Conservation (phyloP, 2,797 vertebrate species). For the Eptatretus atami region DNA sequence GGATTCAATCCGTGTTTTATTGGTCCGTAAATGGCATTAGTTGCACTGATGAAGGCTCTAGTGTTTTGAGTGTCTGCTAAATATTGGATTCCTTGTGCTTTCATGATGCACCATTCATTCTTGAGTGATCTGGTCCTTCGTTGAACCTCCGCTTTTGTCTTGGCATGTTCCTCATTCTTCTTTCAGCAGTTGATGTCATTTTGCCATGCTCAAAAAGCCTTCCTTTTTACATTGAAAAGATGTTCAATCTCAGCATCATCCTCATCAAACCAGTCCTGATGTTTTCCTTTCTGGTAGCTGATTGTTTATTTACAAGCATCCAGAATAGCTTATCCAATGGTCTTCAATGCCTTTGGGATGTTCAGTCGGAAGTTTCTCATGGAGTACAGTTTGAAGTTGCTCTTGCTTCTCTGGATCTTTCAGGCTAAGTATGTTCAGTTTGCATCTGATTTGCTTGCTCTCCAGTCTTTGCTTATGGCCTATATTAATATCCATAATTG, state of each 20-base stretch:
- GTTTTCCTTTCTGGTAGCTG: background rate
- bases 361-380: background rate
- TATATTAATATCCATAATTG: background rate
- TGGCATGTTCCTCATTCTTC: background rate
- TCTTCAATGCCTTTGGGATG: background rate
- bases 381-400: background rate
- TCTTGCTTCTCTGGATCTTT: background rate
- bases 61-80: too few species aligned
- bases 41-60: too few species aligned
- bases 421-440: background rate
- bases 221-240: background rate
- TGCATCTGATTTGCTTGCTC: background rate
- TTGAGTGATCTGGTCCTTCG: too few species aligned
- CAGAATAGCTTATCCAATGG: background rate
- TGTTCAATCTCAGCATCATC: background rate
- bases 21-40: too few species aligned
- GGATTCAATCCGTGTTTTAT: too few species aligned
- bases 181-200: background rate
- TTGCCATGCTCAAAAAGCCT: background rate
- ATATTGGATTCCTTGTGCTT: too few species aligned
- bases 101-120: too few species aligned
- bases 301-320: background rate
- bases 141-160: background rate
- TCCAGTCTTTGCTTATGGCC: background rate
- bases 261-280: background rate